Evolutionary conservation across 2,888 invertebrate species (phyloP), one percentile per base, ranked within the genome.

Genomic region (Octonoba sinensis): DNA sequence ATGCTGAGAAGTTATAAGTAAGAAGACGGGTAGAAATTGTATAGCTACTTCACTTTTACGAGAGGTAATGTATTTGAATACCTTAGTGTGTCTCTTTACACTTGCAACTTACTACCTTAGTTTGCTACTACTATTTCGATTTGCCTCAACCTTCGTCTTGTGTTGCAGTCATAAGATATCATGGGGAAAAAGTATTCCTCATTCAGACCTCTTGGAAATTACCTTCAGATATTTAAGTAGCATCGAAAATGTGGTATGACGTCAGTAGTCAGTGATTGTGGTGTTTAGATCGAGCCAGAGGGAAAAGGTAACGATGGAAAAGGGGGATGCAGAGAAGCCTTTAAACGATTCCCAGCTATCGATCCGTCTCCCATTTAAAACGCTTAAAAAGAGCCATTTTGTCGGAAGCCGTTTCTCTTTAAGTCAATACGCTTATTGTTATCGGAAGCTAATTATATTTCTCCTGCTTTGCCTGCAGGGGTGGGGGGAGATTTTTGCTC

Each of bases 361-460:
- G 36, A 36, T 36, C 36, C 36, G 36, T 36, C 36, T 44, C 65
- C 74, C 56, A 51, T 65, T 74, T 74, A 74, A 65, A 74, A 74
- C 47, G 74, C 62, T 70, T 57, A 74, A 74, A 65, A 74, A 74
- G 74, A 65, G 65, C 65, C 74, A 65, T 74, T 65, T 74, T 57
- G 65, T 59, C 47, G 46, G 54, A 56, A 59, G 59, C 64, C 70
- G 20, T 65, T 65, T 57, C 54, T 15, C 24, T 36, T 36, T 36
- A 8, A 72, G 72, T 78, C 78, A 72, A 78, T 78, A 72, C 66
- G 51, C 71, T 67, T 59, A 72, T 78, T 78, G 78, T 78, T 66
- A 64, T 67, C 59, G 66, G 36, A 54, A 65, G 57, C 78, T 66
- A 72, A 72, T 72, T 78, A 72, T 72, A 72, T 72, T 72, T 72